Base-by-base conservation (phyloP, 2,797 vertebrate species). In the Streptopelia turtur region DNA sequence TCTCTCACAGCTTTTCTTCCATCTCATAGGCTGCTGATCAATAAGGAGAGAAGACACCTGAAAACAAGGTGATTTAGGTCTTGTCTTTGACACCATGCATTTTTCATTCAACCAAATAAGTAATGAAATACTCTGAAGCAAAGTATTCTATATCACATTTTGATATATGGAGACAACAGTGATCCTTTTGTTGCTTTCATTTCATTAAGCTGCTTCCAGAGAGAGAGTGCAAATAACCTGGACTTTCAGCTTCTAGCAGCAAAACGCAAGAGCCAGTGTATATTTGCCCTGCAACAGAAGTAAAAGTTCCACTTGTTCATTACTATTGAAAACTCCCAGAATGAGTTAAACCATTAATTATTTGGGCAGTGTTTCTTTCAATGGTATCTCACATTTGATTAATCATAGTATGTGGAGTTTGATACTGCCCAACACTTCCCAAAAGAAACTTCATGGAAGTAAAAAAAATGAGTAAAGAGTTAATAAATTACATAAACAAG, bases 321-420 rank as follows among this genome's bases (percentile, higher is more conserved):
- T 98, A 97, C 97, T 98, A 97, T 41, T 65, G 84, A 97, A 98
- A 97, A 94, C 10, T 53, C 60, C 41, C 66, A 89, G 61, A 95
- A 74, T 96, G 61, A 94, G 14, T 68, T 95, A 97, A 96, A 96
- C 39, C 87, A 97, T 98, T 98, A 98, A 97, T 98, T 98, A 98
- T 31, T 71, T 81, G 91, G 94, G 66, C 90, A 96, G 80, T 90
- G 27, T 85, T 94, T 96, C 64, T 97, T 97, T 89, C 97, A 87
- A 89, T 76, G 45, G 5, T 91, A 90, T 95, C 84, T 94, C 94
- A 61, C 33, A 71, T 83, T 95, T 91, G 76, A 95, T 97, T 96
- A 95, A 95, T 96, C 72, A 93, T 68, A 97, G 61, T 94, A 93
- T 94, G 95, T 3, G 59, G 15, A 65, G 10, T 95, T 97, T 94